phyloP scores from a whole-genome alignment of 2,113 vertebrate genomes.

The Corythaixoides concolor region DNA sequence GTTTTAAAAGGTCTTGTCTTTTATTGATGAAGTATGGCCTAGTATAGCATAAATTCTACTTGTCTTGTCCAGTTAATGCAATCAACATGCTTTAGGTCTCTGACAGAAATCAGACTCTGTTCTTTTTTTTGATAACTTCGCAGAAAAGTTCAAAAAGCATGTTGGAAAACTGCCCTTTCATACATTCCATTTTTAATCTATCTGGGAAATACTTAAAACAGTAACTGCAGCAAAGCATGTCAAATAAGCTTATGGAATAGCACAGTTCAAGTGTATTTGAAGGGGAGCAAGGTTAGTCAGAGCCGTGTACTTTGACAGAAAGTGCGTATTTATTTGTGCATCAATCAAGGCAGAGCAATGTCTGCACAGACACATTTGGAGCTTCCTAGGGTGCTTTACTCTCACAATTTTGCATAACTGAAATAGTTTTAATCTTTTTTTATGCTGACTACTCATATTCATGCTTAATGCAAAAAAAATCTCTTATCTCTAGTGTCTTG shows the following conservation, averaged over 20 bases:
- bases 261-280: not conserved
- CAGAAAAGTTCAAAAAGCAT: not conserved
- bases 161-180: not conserved
- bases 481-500: not conserved
- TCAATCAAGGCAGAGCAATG: not conserved
- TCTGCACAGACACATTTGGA: not conserved
- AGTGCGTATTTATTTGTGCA: not conserved
- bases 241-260: not conserved
- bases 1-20: not conserved
- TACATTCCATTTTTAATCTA: not conserved
- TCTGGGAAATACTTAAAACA: not conserved
- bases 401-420: not conserved
- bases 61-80: not conserved
- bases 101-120: not conserved
- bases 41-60: not conserved
- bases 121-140: not conserved
- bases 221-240: not conserved
- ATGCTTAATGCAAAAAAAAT: not conserved
- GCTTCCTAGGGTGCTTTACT: not conserved
- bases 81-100: not conserved
- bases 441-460: not conserved
- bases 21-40: not conserved
- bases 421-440: not conserved
- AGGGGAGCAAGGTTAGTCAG: not conserved
- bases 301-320: not conserved